Evolutionary conservation across 2,888 invertebrate species (phyloP).

Genomic region (Drosophila eohydei): DNA sequence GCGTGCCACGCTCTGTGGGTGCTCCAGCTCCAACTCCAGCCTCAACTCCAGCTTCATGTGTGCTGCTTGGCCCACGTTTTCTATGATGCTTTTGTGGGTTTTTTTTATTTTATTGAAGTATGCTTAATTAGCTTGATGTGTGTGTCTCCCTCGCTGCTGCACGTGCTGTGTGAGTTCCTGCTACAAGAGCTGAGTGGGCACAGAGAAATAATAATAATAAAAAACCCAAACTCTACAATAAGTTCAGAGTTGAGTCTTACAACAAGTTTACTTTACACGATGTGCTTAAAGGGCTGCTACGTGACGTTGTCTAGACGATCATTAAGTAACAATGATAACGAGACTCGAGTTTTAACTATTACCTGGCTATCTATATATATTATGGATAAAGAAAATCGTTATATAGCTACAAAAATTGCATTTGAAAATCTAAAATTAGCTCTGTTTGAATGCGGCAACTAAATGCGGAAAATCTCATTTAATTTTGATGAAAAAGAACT

Average conservation of each 20-base stretch:
- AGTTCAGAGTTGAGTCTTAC: constrained; percentile 57
- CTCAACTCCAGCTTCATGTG: constrained; percentile 58
- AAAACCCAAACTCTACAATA: constrained; percentile 34
- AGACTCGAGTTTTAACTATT: not conserved
- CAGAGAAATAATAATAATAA: not conserved
- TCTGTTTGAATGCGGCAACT: not conserved
- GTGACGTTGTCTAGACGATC: constrained; percentile 26
- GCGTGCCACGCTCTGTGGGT: constrained; percentile 81
- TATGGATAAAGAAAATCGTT: not conserved
- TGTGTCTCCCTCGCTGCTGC: constrained; percentile 49
- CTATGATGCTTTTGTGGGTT: constrained; percentile 55
- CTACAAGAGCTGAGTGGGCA: constrained; percentile 59
- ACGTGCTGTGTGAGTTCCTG: constrained; percentile 77
- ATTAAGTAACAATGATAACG: constrained; percentile 14
- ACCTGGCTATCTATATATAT: not conserved
- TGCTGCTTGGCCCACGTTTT: constrained; percentile 77
- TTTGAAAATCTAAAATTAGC: not conserved
- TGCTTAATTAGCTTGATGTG: constrained; percentile 77
- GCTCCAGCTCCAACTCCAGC: constrained; percentile 56
- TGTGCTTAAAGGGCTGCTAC: constrained; percentile 27
- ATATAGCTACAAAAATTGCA: not conserved
- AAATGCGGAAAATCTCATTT: not conserved
- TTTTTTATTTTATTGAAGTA: constrained; percentile 70
- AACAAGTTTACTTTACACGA: constrained; percentile 49
- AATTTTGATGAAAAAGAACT: too few relatives aligned